These are phyloP conservation scores for Bujurquina vittata DNA, from an alignment of 2,113 vertebrate species.

Conservation along the genomic window DNA sequence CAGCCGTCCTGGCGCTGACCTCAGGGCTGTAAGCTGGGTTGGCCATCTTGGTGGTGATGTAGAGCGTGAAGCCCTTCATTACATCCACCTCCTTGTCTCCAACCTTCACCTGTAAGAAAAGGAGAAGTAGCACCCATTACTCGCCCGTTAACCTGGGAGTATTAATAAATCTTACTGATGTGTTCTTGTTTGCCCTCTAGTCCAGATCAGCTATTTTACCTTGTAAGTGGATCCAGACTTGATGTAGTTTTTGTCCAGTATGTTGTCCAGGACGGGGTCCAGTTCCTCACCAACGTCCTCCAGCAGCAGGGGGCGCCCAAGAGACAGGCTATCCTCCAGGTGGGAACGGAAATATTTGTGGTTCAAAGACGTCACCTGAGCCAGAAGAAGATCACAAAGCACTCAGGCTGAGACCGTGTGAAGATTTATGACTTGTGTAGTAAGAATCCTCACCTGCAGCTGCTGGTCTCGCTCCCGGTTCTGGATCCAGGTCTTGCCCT, in stretches of 20 bases:
- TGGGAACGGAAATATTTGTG: conserved; percentile 87
- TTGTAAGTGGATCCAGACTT: conserved; percentile 85
- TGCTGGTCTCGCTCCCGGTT: conserved; percentile 83
- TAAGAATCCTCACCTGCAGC: conserved; percentile 77
- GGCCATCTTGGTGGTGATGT: conserved; percentile 87
- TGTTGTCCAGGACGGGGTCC: conserved; percentile 86
- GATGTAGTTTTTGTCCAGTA: conserved; percentile 89
- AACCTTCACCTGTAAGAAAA: conserved; percentile 81
- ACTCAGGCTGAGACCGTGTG: background rate
- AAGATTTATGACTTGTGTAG: rapidly evolving
- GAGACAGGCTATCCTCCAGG: conserved; percentile 84
- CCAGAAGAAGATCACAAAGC: background rate
- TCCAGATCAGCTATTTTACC: conserved; percentile 61
- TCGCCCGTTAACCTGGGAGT: too few species aligned
- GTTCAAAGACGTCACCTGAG: conserved; percentile 84
- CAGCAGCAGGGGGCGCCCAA: conserved; percentile 84
- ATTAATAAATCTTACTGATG: background rate
- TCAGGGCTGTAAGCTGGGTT: conserved; percentile 88
- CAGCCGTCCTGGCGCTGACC: conserved; percentile 83
- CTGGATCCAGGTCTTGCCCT: conserved; percentile 89
- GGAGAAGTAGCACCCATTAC: background rate
- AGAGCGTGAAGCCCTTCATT: conserved; percentile 82
- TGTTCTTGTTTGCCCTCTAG: rapidly evolving
- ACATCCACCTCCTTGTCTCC: conserved; percentile 88
- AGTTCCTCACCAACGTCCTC: conserved; percentile 89